These are phyloP conservation scores for Lasioglossum leucozonium DNA, from an alignment of 2,888 invertebrate species.

Conservation along the genomic window DNA sequence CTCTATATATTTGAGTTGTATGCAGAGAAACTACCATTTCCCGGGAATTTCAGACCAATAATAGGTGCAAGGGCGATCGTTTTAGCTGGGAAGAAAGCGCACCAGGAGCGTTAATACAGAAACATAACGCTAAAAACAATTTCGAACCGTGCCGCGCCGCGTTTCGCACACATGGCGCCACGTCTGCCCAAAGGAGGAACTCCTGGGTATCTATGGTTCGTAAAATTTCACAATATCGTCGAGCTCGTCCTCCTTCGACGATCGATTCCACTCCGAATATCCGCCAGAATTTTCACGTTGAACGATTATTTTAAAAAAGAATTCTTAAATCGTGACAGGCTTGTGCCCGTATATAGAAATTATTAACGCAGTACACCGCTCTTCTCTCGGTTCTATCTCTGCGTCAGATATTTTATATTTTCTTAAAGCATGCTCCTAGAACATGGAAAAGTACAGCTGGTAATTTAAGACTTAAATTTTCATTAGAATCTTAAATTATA, in stretches of 20 bases:
- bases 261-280: conserved; percentile 53
- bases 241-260: conserved; percentile 39
- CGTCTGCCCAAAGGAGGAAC: conserved; percentile 58
- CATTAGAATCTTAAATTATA: not conserved
- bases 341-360: not conserved
- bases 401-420: not conserved
- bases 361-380: not conserved
- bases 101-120: conserved; percentile 76
- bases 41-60: conserved; percentile 42
- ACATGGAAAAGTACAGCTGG: not conserved
- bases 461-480: not conserved
- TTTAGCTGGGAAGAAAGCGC: conserved; percentile 49
- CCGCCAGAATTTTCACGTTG: conserved; percentile 9
- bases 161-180: conserved; percentile 69
- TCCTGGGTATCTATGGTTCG: conserved; percentile 63
- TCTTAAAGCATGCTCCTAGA: not conserved
- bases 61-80: conserved; percentile 44
- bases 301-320: conserved; percentile 5
- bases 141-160: conserved; percentile 55
- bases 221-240: conserved; percentile 76
- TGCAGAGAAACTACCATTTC: conserved; percentile 39
- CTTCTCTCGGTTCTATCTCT: not conserved
- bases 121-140: conserved; percentile 74
- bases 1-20: not conserved
- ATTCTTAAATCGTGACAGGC: not conserved